Percentiles rank a stretch among this genome's conserved stretches.
phyloP scores from a whole-genome alignment of 2,888 invertebrate genomes.

The Tetanocera ferruginea region DNA sequence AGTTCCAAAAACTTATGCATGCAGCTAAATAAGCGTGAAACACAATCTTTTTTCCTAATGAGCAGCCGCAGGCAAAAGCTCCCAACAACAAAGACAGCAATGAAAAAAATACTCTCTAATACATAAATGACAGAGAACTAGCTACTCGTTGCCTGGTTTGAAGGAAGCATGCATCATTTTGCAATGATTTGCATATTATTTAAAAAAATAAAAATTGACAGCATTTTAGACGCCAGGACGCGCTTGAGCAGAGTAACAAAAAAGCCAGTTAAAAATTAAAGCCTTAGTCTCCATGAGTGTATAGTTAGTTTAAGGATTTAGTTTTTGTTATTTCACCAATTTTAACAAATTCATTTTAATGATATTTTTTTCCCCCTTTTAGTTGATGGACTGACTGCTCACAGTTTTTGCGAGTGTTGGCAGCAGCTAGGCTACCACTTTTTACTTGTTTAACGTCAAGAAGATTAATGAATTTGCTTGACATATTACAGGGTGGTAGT shows the following conservation, averaged over 20 bases:
- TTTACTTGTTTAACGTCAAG: not conserved
- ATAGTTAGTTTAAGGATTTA: not conserved
- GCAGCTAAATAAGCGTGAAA: not conserved
- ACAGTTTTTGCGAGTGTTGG: not conserved
- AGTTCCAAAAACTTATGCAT: not conserved
- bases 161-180: not conserved
- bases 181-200: conserved; percentile 13
- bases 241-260: not conserved
- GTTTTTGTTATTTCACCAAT: not conserved
- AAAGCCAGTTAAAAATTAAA: not conserved
- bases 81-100: not conserved
- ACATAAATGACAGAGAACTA: not conserved
- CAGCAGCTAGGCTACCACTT: not conserved
- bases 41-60: not conserved
- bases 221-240: not conserved
- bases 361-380: not conserved
- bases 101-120: not conserved
- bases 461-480: not conserved
- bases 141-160: not conserved
- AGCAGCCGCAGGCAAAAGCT: not conserved
- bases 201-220: not conserved
- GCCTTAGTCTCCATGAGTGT: not conserved
- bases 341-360: not conserved
- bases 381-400: not conserved
- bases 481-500: not conserved